A percentile compares a stretch with the other conserved stretches of the same genome.
These are phyloP conservation scores for Nowickia ferox DNA, from an alignment of 2,888 invertebrate genomes.

Conservation along the genomic window DNA sequence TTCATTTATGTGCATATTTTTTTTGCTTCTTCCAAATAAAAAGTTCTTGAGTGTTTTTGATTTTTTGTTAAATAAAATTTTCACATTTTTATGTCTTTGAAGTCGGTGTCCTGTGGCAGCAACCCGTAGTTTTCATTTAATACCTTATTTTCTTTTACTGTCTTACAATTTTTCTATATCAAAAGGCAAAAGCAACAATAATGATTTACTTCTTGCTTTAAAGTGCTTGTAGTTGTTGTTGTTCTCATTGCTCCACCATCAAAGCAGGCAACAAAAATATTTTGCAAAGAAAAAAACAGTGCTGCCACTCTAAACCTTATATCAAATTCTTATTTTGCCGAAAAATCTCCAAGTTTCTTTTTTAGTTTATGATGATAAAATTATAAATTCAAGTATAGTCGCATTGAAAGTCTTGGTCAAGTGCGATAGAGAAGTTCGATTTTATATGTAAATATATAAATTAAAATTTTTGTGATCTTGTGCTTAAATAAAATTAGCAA, in stretches of 20 bases:
- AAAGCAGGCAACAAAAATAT: not conserved
- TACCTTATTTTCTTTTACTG: not conserved
- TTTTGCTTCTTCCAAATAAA: not conserved
- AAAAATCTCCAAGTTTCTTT: not conserved
- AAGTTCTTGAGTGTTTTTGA: not conserved
- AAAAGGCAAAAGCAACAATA: constrained; percentile 55
- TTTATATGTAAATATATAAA: too few relatives aligned
- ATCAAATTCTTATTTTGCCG: not conserved
- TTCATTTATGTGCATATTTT: not conserved
- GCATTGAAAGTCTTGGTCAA: too few relatives aligned
- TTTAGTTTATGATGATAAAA: not conserved
- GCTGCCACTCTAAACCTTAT: not conserved
- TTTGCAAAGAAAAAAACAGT: not conserved
- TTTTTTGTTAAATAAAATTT: not conserved
- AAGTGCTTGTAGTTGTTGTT: constrained; percentile 5
- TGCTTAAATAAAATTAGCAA: too few relatives aligned
- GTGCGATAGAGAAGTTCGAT: too few relatives aligned
- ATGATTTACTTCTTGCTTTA: constrained; percentile 16
- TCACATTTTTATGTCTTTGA: constrained; percentile 32
- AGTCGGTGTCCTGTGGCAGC: constrained; percentile 45
- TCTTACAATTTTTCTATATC: constrained; percentile 17
- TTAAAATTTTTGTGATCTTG: too few relatives aligned
- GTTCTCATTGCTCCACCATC: not conserved
- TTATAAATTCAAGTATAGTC: too few relatives aligned
- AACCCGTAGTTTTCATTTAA: constrained; percentile 31